Conservation (phyloP, 2,113 vertebrate genomes). For the Pampusana beccarii region DNA sequence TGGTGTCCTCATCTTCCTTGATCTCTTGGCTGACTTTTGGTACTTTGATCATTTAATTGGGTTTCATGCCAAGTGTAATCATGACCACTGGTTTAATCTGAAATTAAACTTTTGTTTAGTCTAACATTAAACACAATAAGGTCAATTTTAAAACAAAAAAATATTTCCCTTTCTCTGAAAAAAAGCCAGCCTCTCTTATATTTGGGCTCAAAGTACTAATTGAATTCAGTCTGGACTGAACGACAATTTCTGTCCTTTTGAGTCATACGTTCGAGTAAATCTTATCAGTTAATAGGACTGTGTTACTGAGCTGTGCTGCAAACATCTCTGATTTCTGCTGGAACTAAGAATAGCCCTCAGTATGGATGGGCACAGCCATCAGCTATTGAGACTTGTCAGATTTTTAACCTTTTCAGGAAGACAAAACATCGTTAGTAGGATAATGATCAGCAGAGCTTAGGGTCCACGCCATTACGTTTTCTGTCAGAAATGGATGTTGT, state of each 20-base stretch:
- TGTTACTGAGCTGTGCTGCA: not conserved
- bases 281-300: not conserved
- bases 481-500: conserved; percentile 13
- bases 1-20: conserved; percentile 22
- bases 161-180: not conserved
- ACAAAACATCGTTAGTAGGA: not conserved
- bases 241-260: conserved; percentile 1
- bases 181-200: not conserved
- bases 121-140: not conserved
- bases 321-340: not conserved
- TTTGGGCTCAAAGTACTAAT: conserved; percentile 11
- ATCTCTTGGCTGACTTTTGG: not conserved
- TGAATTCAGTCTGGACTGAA: not conserved
- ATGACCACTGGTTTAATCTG: not conserved
- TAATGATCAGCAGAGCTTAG: not conserved
- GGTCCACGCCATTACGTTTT: not conserved
- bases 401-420: conserved; percentile 53
- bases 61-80: conserved; percentile 9
- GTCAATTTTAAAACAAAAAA: not conserved
- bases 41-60: conserved; percentile 30
- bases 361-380: not conserved
- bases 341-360: not conserved
- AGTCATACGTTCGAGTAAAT: conserved; percentile 1
- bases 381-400: not conserved
- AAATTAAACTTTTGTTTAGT: conserved; percentile 46